Evolutionary conservation across 1,140 invertebrate species (phyloP).

Genomic region (Euglossa dilemma): DNA sequence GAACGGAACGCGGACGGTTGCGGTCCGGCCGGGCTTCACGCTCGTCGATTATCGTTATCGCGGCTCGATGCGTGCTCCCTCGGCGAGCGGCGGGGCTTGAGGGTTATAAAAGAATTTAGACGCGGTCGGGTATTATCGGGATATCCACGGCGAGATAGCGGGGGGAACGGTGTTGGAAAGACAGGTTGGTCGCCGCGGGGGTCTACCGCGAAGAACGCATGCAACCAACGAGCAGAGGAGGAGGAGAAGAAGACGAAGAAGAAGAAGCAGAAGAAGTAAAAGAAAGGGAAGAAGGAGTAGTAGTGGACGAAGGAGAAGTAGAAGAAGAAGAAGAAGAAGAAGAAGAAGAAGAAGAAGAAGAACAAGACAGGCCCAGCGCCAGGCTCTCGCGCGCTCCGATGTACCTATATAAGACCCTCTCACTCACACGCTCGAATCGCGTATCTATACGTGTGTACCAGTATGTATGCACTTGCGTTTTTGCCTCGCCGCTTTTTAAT

Average conservation of each 20-base stretch:
- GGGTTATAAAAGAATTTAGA: slow-evolving; percentile 78
- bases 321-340: slow-evolving; percentile 40
- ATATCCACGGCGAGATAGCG: slow-evolving; percentile 72
- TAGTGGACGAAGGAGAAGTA: slow-evolving; percentile 14
- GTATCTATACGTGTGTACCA: slow-evolving; percentile 11
- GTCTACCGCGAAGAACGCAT: slow-evolving; percentile 72
- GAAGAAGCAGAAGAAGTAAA: slow-evolving; percentile 29
- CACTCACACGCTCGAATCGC: slow-evolving; percentile 36
- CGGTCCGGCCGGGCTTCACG: slow-evolving; percentile 47
- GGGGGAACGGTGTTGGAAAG: slow-evolving; percentile 79
- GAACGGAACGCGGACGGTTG: slow-evolving; percentile 47
- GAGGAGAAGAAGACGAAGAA: slow-evolving; percentile 14
- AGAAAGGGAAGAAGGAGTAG: slow-evolving; percentile 27
- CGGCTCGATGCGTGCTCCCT: slow-evolving; percentile 68
- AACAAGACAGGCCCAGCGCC: slow-evolving; percentile 49
- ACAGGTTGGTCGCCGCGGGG: slow-evolving; percentile 80
- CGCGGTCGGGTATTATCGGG: slow-evolving; percentile 81
- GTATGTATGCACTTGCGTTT: slow-evolving; percentile 74
- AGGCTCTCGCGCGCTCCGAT: slow-evolving; percentile 40
- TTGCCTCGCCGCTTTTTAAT: slow-evolving; percentile 73
- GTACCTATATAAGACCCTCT: slow-evolving; percentile 42
- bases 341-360: slow-evolving; percentile 21
- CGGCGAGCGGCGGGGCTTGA: slow-evolving; percentile 63
- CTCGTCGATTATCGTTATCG: slow-evolving; percentile 72
- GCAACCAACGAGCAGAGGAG: slow-evolving; percentile 54